A percentile compares a stretch with the other conserved stretches of the same genome.
Conservation (phyloP, 2,888 invertebrate genomes). For the Busseola fusca region DNA sequence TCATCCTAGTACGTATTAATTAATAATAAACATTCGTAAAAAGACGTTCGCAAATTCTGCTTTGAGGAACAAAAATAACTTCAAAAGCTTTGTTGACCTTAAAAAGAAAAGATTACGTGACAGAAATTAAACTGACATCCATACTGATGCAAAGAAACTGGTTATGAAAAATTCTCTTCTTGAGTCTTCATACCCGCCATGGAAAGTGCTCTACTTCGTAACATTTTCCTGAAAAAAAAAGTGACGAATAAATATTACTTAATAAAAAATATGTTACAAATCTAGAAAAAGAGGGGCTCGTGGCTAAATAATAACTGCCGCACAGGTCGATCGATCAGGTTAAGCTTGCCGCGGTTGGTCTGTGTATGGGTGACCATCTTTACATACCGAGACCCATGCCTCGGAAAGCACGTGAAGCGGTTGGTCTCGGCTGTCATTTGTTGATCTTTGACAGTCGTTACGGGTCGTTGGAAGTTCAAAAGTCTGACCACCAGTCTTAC, state of each 20-base stretch:
- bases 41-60: constrained; percentile 21
- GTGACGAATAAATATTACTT: not conserved
- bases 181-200: constrained; percentile 8
- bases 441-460: no score
- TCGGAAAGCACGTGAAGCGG: no score
- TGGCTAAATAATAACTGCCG: no score
- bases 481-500: no score
- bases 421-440: no score
- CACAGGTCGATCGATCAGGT: no score
- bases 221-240: constrained; percentile 14
- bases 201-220: constrained; percentile 51
- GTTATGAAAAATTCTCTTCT: constrained; percentile 62
- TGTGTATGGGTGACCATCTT: no score
- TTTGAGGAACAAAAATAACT: constrained; percentile 42
- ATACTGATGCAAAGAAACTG: constrained; percentile 55
- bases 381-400: no score
- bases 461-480: no score
- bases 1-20: constrained; percentile 22
- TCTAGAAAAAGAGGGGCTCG: no score
- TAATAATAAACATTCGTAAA: constrained; percentile 29
- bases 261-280: constrained; percentile 21
- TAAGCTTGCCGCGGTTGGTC: no score
- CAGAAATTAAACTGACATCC: constrained; percentile 55
- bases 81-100: constrained; percentile 52
- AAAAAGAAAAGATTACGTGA: constrained; percentile 46